Percentiles rank a stretch among this genome's conserved stretches.
Conservation (phyloP, 2,888 invertebrate genomes). For the Andrena marginata region DNA sequence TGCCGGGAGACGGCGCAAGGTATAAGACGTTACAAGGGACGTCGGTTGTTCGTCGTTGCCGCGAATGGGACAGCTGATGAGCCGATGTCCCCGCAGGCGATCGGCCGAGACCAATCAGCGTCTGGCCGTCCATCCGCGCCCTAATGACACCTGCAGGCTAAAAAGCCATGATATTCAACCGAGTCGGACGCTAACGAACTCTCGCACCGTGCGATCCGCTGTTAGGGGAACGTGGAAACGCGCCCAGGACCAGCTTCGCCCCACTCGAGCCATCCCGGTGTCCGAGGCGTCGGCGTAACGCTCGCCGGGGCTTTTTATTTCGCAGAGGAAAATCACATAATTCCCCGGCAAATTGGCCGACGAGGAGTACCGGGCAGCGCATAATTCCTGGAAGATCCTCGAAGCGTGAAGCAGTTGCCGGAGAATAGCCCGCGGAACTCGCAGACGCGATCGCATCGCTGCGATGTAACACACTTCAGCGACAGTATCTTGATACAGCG, state of each 20-base stretch:
- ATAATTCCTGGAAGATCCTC: conserved; percentile 31
- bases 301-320: neutral
- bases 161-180: conserved; percentile 83
- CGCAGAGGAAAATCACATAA: conserved; percentile 26
- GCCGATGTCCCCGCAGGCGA: conserved; percentile 81
- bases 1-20: neutral
- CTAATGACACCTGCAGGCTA: conserved; percentile 84
- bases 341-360: conserved; percentile 35
- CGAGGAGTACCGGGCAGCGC: neutral
- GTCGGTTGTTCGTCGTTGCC: conserved; percentile 41
- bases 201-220: conserved; percentile 50
- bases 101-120: conserved; percentile 82
- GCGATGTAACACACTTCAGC: neutral
- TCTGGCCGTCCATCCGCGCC: conserved; percentile 77
- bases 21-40: conserved; percentile 22
- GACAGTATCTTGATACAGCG: neutral
- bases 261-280: neutral
- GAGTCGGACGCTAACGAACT: conserved; percentile 79
- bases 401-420: conserved; percentile 4
- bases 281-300: conserved; percentile 8
- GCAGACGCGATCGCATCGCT: neutral
- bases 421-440: conserved; percentile 8
- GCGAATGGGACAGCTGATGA: conserved; percentile 83
- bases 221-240: neutral
- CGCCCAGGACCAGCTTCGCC: neutral